Conservation (phyloP, 2,888 invertebrate species). For the Thyatira batis region DNA sequence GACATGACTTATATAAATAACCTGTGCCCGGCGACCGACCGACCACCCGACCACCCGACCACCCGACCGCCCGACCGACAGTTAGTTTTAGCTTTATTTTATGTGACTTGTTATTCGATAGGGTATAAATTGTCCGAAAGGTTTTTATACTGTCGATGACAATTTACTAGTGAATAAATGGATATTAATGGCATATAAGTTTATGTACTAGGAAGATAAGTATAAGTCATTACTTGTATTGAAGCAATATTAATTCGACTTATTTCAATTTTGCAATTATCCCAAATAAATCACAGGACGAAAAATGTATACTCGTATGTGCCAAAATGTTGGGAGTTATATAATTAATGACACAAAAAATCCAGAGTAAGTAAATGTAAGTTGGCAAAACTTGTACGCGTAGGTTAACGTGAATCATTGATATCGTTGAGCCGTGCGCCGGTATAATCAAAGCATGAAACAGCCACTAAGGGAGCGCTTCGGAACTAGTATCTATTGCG, state of each 20-base stretch:
- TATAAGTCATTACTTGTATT: too few species aligned
- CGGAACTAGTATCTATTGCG: constrained; percentile 56
- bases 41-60: too few species aligned
- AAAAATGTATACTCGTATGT: too few species aligned
- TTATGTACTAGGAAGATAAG: too few species aligned
- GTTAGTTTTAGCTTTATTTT: constrained; percentile 56
- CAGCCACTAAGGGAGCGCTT: constrained; percentile 39
- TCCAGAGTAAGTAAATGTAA: not conserved
- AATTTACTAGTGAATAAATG: constrained; percentile 3
- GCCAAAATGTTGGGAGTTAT: not conserved
- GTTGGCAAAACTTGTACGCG: not conserved
- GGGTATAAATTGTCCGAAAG: constrained; percentile 34
- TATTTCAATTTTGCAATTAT: too few species aligned
- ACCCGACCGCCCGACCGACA: constrained; percentile 44
- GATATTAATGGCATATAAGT: too few species aligned
- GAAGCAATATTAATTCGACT: too few species aligned
- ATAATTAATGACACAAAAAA: not conserved
- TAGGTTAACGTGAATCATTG: constrained; percentile 27
- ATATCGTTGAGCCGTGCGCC: constrained; percentile 23
- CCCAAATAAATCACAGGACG: too few species aligned
- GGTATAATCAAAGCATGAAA: constrained; percentile 38
- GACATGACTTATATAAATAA: constrained; percentile 76
- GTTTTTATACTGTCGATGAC: constrained; percentile 23
- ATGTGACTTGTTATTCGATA: constrained; percentile 46
- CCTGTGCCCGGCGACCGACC: constrained; percentile 46